A percentile compares a stretch with the other conserved stretches of the same genome.
These are phyloP conservation scores for Xiphorhynchus erythropygius DNA, from an alignment of 2,797 vertebrate species.

Conservation along the genomic window DNA sequence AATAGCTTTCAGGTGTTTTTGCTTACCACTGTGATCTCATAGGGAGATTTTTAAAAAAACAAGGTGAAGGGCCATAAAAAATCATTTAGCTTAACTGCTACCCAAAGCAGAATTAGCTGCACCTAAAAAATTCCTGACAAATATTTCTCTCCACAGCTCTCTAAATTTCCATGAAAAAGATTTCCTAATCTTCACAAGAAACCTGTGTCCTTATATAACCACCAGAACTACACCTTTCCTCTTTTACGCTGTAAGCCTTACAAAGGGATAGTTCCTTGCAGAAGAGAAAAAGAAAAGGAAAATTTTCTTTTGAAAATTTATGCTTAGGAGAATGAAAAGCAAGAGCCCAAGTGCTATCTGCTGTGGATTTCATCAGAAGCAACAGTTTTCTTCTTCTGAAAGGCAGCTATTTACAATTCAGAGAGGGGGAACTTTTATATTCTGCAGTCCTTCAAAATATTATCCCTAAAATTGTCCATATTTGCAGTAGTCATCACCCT, in stretches of 20 bases:
- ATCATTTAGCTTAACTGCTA: neutral
- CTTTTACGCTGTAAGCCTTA: neutral
- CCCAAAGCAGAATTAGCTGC: neutral
- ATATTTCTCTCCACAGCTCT: neutral
- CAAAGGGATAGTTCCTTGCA: neutral
- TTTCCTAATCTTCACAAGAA: neutral
- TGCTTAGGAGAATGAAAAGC: neutral
- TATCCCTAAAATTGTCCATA: neutral
- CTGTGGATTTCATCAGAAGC: neutral
- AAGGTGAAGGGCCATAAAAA: neutral
- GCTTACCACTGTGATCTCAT: neutral
- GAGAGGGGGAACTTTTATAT: neutral
- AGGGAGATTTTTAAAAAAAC: neutral
- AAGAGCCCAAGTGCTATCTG: neutral
- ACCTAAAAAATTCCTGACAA: neutral
- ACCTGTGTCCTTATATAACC: neutral
- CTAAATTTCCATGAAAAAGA: neutral
- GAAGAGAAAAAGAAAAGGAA: neutral
- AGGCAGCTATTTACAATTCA: constrained; percentile 10
- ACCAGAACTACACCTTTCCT: neutral
- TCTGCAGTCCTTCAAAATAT: neutral
- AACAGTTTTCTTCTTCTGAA: constrained; percentile 33
- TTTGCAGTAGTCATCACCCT: neutral
- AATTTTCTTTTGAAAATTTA: neutral
- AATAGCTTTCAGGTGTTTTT: neutral